phyloP scores from a whole-genome alignment of 2,113 vertebrate species.

The Bos indicus region DNA sequence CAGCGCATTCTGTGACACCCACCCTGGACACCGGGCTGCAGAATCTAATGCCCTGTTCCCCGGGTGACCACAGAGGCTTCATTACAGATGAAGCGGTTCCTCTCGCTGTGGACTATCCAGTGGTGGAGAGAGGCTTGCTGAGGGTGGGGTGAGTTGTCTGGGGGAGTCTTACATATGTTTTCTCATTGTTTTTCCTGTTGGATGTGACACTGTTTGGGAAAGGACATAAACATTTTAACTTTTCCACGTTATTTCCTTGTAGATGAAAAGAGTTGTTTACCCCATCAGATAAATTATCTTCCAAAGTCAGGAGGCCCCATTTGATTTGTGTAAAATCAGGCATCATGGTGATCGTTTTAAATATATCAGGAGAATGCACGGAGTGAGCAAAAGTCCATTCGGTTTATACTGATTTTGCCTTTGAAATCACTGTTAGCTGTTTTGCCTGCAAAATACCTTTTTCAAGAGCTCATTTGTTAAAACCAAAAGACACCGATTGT shows the following conservation, averaged over 20 bases:
- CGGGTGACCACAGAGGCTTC: background rate
- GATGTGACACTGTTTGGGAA: background rate
- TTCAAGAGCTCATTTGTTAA: background rate
- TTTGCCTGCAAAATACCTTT: background rate
- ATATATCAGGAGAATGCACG: background rate
- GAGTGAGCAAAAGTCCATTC: background rate
- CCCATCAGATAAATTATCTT: background rate
- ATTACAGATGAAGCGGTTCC: background rate
- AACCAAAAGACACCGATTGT: background rate
- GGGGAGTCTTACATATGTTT: background rate
- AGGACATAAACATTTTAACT: background rate
- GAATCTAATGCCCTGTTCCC: background rate
- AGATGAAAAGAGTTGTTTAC: background rate
- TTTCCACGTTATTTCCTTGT: background rate
- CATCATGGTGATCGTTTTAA: background rate
- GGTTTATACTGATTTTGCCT: background rate
- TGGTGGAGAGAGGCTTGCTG: too few relatives aligned
- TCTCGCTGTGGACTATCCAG: accelerated
- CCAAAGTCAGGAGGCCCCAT: background rate
- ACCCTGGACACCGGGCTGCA: accelerated
- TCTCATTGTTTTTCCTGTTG: background rate
- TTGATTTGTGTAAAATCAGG: background rate
- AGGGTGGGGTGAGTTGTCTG: background rate
- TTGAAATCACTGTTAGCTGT: background rate
- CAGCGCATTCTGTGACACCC: background rate